These are phyloP conservation scores for Plebejus melissa DNA, from an alignment of 2,888 invertebrate species.

Conservation along the genomic window DNA sequence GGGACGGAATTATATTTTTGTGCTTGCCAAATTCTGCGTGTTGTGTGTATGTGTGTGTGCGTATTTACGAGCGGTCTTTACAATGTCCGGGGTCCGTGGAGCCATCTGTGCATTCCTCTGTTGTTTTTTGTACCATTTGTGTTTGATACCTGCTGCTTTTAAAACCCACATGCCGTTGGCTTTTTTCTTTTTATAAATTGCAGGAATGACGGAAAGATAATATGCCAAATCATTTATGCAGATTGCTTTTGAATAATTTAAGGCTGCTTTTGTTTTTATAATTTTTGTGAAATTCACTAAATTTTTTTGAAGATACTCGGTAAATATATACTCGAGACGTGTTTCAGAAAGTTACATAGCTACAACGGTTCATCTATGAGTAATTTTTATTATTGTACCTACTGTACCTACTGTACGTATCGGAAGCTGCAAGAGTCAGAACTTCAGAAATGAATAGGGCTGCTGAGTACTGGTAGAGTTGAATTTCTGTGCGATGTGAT, in stretches of 20 bases:
- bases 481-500: not conserved
- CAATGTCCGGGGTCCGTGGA: conserved; percentile 63
- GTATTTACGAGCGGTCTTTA: conserved; percentile 33
- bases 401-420: not conserved
- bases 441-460: not conserved
- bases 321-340: not conserved
- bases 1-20: not conserved
- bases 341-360: not conserved
- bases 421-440: not conserved
- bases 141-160: conserved; percentile 73
- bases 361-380: not conserved
- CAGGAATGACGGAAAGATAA: conserved; percentile 29
- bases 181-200: conserved; percentile 35
- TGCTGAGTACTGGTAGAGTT: not conserved
- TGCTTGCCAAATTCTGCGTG: conserved; percentile 1
- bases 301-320: not conserved
- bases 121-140: conserved; percentile 56
- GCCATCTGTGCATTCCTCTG: conserved; percentile 74
- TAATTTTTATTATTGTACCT: not conserved
- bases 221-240: conserved; percentile 32
- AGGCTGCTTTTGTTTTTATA: not conserved
- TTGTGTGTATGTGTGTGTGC: conserved; percentile 12
- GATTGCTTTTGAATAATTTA: conserved; percentile 5
- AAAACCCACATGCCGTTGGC: conserved; percentile 49
- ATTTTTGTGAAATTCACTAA: not conserved